Conservation (phyloP, 2,113 vertebrate genomes). For the Paramormyrops kingsleyae region DNA sequence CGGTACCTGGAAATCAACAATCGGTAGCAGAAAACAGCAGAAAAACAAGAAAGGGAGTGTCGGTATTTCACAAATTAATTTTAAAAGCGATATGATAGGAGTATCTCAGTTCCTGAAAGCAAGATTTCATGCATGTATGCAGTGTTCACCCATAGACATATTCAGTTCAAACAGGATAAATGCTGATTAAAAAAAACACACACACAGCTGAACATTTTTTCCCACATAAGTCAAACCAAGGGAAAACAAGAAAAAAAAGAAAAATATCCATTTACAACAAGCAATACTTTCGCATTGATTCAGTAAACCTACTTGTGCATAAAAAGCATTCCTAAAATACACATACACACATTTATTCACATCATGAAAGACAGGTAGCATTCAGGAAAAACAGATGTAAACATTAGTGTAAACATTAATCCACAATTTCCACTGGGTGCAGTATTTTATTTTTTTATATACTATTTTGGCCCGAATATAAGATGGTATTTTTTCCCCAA, state of each 20-base stretch:
- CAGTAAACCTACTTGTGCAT: too few relatives aligned
- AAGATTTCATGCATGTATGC: not conserved
- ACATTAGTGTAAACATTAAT: not conserved
- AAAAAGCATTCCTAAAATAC: not conserved
- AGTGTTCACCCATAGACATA: not conserved
- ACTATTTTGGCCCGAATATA: not conserved
- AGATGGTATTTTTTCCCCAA: not conserved
- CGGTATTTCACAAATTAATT: not conserved
- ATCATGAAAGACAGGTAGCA: not conserved
- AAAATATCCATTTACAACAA: not conserved
- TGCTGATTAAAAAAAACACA: not conserved
- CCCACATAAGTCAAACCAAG: not conserved
- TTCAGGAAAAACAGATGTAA: not conserved
- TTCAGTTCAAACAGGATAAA: not conserved
- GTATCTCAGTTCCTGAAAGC: not conserved
- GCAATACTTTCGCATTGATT: not conserved
- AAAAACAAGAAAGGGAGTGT: not conserved
- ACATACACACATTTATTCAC: not conserved
- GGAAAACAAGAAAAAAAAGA: not conserved
- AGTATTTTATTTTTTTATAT: not conserved
- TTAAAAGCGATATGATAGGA: not conserved
- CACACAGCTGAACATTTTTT: not conserved
- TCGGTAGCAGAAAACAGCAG: not conserved
- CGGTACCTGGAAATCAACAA: conserved; percentile 69
- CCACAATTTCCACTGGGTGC: not conserved